These are phyloP conservation scores for Nymphalis io DNA, from an alignment of 1,140 invertebrate species.

Conservation along the genomic window DNA sequence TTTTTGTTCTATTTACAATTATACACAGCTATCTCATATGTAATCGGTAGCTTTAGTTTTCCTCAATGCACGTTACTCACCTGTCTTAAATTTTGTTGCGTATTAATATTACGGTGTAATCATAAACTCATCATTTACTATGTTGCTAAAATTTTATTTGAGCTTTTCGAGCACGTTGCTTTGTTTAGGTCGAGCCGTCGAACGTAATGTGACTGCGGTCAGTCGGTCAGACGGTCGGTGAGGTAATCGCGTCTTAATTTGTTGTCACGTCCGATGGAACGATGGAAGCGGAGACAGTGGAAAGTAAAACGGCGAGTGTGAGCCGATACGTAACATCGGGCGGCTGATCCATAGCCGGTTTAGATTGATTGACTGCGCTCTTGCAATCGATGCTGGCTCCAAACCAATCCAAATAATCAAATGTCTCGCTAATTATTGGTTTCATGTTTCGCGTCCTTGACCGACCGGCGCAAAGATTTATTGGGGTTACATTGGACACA, in stretches of 20 bases:
- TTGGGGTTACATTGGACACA: constrained; percentile 5
- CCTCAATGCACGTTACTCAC: constrained; percentile 3
- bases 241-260: constrained; percentile 25
- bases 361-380: constrained; percentile 6
- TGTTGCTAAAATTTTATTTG: background rate
- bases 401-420: constrained; percentile 15
- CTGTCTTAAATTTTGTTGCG: background rate
- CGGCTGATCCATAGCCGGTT: background rate
- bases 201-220: constrained; percentile 20
- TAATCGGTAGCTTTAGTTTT: constrained; percentile 12
- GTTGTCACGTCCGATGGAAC: constrained; percentile 18
- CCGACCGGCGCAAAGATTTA: constrained; percentile 17
- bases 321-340: constrained; percentile 36
- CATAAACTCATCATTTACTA: background rate
- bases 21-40: background rate
- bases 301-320: constrained; percentile 42
- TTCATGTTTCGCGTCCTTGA: constrained; percentile 34
- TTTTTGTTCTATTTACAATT: constrained; percentile 1
- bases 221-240: constrained; percentile 26
- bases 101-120: background rate
- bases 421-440: constrained; percentile 21
- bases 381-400: constrained; percentile 1
- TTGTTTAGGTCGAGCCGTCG: constrained; percentile 30
- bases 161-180: constrained; percentile 21
- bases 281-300: constrained; percentile 32